Base-by-base conservation (phyloP, 2,888 invertebrate species). In the Achlya flavicornis region DNA sequence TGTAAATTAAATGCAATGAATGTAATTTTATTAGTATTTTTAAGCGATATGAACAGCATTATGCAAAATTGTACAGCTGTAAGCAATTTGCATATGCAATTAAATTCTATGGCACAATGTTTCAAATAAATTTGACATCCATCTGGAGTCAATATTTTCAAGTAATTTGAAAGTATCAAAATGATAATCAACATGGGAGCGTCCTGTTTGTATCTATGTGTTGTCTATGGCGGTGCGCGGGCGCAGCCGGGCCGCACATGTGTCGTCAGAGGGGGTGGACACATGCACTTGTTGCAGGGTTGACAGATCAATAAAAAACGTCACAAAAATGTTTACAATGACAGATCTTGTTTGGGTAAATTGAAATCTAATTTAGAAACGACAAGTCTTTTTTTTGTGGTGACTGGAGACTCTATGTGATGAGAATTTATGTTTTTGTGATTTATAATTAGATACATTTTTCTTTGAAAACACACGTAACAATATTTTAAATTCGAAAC, bases 201-300 rank as follows among this genome's bases (percentile, higher is more conserved):
- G 77, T 70, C 72, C 69, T 79, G 78, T 16, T 16, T 16, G 14
- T 48, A 16, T 48, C 48, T 48, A 48, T 48, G 3, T 75, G 71
- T 74, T 71, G 64, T 74, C 71, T 61, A 62, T 80, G 80, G 41
- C 41, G 41, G 82, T 74, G 78, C 76, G 76, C 77, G 61, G 64
- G 69, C 81, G 74, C 91, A 91, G 88, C 87, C 89, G 90, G 87
- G 75, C 57, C 73, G 77, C 92, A 92, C 86, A 85, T 92, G 91
- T 88, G 83, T 69, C 78, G 75, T 79, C 71, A 79, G 78, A 80
- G 88, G 89, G 89, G 87, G 86, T 88, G 81, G 80, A 81, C 87
- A 86, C 68, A 87, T 90, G 90, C 87, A 86, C 80, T 83, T 79
- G 71, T 67, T 53, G 19, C 65, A 77, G 77, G 78, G 75, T 67